Percentiles rank a stretch among this genome's conserved stretches.
phyloP scores from a whole-genome alignment of 2,888 invertebrate species.

The Hydrotaea diabolus region DNA sequence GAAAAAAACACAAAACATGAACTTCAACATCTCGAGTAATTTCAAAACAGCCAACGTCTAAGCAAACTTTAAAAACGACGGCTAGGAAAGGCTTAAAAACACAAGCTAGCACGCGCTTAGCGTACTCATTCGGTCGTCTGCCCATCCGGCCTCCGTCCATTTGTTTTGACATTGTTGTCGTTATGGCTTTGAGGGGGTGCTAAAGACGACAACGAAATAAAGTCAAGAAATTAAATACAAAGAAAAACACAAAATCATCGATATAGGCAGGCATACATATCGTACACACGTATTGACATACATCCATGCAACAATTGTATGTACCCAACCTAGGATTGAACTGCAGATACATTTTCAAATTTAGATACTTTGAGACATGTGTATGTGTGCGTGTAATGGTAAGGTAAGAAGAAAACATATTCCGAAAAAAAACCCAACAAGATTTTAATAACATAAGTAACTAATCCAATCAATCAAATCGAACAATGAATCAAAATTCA shows the following conservation, averaged over 20 bases:
- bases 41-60: not conserved
- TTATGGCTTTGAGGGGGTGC: slow-evolving; percentile 9
- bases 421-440: slow-evolving; percentile 40
- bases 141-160: too few relatives aligned
- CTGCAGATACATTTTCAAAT: not conserved
- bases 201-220: slow-evolving; percentile 14
- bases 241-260: not conserved
- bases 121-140: not conserved
- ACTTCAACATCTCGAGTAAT: slow-evolving; percentile 21
- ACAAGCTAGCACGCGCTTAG: not conserved
- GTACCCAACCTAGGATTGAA: too few relatives aligned
- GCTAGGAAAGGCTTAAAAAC: not conserved
- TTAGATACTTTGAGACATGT: not conserved
- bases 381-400: not conserved
- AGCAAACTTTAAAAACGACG: slow-evolving; percentile 42
- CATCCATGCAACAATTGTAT: too few relatives aligned
- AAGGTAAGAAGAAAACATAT: slow-evolving; percentile 4
- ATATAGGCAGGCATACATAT: not conserved
- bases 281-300: slow-evolving; percentile 3
- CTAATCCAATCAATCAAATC: slow-evolving; percentile 79
- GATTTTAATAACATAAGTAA: slow-evolving; percentile 79
- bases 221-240: slow-evolving; percentile 8
- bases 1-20: slow-evolving; percentile 3
- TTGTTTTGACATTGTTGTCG: slow-evolving; percentile 29
- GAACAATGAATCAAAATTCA: slow-evolving; percentile 71